Base-by-base conservation (phyloP, 2,797 vertebrate genomes). In the Channallabes apus region DNA sequence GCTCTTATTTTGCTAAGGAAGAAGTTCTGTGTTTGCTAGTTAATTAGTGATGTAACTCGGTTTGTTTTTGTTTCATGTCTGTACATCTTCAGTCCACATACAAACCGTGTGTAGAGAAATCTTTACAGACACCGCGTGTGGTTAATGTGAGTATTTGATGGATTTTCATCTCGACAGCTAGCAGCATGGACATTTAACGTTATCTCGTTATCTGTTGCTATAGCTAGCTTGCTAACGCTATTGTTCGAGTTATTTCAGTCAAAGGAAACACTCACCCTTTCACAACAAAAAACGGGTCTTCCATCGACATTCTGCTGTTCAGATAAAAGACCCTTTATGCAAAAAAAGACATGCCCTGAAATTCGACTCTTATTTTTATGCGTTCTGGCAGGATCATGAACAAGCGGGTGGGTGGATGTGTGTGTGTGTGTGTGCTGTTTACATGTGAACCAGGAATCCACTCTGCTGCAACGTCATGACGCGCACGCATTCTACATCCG, bases 201-300 rank as follows among this genome's bases (percentile, higher is more conserved):
- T n/a, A 38, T 38, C 20, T 4, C 24, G 35, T 80, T 65, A 80
- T 38, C 61, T 29, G 62, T 22, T 32, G 41, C 79, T 80, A 51
- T 6, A 27, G 58, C 17, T 14, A 67, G 62, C 62, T 20, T 29
- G 62, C 62, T 67, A 67, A 80, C 24, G 38, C 61, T 51, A 80
- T 80, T 80, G 79, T 80, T 80, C 41, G 5, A 18, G 5, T 11
- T 12, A 29, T 24, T n/a, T 51, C n/a, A 41, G 17, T 14, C 18
- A 27, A 17, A 29, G 18, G 17, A 51, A 80, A 67, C 20, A 87
- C 96, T 97, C 90, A 98, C 98, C 98, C 97, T 93, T 98, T 99
- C 85, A 99, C 98, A 88, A 99, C 97, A 93, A 99, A 99, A 93
- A 99, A 99, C 90, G 98, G 98, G 88, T 99, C 98, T 95, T 99